A percentile compares a stretch with the other conserved stretches of the same genome.
Conservation (phyloP, 2,888 invertebrate species). For the Drosophila quasianomalipes region DNA sequence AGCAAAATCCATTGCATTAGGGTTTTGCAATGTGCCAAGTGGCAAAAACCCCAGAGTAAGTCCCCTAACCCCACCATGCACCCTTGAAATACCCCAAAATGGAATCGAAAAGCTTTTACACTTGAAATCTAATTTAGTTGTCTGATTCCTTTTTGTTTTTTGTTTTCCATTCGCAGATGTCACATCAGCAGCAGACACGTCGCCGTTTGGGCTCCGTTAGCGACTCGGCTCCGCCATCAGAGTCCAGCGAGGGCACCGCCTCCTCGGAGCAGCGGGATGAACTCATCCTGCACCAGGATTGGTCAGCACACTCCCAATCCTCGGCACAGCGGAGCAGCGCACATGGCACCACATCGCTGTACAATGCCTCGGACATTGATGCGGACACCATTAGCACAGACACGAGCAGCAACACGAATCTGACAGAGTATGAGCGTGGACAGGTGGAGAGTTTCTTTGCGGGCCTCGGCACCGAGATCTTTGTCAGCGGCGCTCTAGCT, state of each 20-base stretch:
- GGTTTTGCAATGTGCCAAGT: slow-evolving; percentile 31
- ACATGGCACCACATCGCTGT: slow-evolving; percentile 82
- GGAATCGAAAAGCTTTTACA: slow-evolving; percentile 69
- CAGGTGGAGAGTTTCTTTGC: slow-evolving; percentile 91
- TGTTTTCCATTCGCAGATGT: slow-evolving; percentile 65
- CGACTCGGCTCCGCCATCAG: slow-evolving; percentile 87
- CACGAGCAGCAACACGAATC: slow-evolving; percentile 84
- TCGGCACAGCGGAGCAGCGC: slow-evolving; percentile 70
- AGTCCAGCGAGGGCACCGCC: slow-evolving; percentile 87
- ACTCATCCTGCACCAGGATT: slow-evolving; percentile 66
- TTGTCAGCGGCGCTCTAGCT: slow-evolving; percentile 91
- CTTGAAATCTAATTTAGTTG: slow-evolving; percentile 71
- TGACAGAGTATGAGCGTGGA: slow-evolving; percentile 88
- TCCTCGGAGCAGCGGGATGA: slow-evolving; percentile 83
- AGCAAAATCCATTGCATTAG: slow-evolving; percentile 48
- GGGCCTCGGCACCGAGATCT: slow-evolving; percentile 92
- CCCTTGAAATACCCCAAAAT: slow-evolving; percentile 13
- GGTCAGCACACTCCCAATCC: slow-evolving; percentile 68
- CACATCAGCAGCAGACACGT: slow-evolving; percentile 84
- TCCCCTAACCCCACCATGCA: not conserved
- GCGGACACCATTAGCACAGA: slow-evolving; percentile 85
- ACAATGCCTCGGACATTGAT: slow-evolving; percentile 83
- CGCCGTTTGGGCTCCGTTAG: slow-evolving; percentile 88
- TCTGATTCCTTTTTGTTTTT: slow-evolving; percentile 1
- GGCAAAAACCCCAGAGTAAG: slow-evolving; percentile 12